Conservation (phyloP, 2,113 vertebrate species). For the Spea multiplicata region DNA sequence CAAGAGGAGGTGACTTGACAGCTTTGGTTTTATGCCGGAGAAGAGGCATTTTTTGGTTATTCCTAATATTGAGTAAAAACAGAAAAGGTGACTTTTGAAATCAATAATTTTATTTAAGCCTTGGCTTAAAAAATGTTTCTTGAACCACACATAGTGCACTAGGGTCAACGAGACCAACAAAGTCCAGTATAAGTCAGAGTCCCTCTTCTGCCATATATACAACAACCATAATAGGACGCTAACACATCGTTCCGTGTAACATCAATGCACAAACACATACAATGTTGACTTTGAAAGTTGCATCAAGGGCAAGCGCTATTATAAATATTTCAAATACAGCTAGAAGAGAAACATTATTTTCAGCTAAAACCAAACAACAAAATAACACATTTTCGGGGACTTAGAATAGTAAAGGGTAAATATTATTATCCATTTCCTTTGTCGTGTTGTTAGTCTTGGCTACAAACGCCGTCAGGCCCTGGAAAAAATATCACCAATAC, state of each 20-base stretch:
- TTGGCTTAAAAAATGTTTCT: too few relatives aligned
- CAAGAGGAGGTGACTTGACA: too few relatives aligned
- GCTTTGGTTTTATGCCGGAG: too few relatives aligned
- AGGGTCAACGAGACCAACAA: too few relatives aligned
- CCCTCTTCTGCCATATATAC: not conserved
- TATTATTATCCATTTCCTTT: constrained; percentile 13
- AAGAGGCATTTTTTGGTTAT: too few relatives aligned
- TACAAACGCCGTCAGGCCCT: not conserved
- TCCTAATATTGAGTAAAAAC: too few relatives aligned
- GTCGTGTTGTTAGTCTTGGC: not conserved
- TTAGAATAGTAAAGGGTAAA: constrained; percentile 3
- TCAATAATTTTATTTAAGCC: too few relatives aligned
- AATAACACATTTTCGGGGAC: not conserved
- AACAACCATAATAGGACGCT: not conserved
- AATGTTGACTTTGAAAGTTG: not conserved
- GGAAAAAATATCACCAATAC: constrained; percentile 9
- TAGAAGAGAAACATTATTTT: not conserved
- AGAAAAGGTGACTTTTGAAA: too few relatives aligned
- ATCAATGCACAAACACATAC: not conserved
- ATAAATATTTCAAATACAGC: not conserved
- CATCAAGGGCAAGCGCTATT: not conserved
- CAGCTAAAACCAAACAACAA: not conserved
- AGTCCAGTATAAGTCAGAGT: too few relatives aligned
- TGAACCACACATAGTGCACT: too few relatives aligned
- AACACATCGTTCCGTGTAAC: not conserved